Evolutionary conservation across 2,113 vertebrate genomes (phyloP).

Genomic region (Cryptomyrus ogoouensis): DNA sequence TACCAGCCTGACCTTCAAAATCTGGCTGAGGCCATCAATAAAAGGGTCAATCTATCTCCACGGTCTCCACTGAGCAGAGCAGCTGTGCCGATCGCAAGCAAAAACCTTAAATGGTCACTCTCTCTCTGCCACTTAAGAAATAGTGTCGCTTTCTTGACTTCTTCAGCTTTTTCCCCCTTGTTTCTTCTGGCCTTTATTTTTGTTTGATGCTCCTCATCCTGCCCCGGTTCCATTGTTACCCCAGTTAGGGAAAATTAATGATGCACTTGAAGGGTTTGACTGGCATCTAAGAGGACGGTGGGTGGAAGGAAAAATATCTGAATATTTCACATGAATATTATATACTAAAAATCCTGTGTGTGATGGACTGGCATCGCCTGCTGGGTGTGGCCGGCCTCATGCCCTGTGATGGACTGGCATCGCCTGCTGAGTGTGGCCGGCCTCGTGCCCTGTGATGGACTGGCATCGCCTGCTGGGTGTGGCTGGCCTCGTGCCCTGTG

Average conservation of each 20-base stretch:
- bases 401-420: not conserved
- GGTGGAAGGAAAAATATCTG: not conserved
- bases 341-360: not conserved
- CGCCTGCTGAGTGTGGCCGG: not conserved
- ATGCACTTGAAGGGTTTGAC: not conserved
- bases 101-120: not conserved
- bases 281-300: not conserved
- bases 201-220: not conserved
- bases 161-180: not conserved
- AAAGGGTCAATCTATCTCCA: not conserved
- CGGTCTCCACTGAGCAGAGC: not conserved
- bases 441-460: too few relatives aligned
- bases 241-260: not conserved
- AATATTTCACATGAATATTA: not conserved
- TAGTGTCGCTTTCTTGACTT: not conserved
- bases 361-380: not conserved
- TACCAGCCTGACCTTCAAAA: slow-evolving; percentile 8
- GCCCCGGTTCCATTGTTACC: not conserved
- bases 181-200: not conserved
- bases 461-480: too few relatives aligned
- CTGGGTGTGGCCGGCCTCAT: not conserved
- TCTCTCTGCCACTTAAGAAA: not conserved
- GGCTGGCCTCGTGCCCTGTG: too few relatives aligned
- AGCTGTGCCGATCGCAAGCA: not conserved
- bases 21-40: not conserved